phyloP scores from a whole-genome alignment of 35 echinoderm and acorn worm genomes.

The Anneissia japonica region DNA sequence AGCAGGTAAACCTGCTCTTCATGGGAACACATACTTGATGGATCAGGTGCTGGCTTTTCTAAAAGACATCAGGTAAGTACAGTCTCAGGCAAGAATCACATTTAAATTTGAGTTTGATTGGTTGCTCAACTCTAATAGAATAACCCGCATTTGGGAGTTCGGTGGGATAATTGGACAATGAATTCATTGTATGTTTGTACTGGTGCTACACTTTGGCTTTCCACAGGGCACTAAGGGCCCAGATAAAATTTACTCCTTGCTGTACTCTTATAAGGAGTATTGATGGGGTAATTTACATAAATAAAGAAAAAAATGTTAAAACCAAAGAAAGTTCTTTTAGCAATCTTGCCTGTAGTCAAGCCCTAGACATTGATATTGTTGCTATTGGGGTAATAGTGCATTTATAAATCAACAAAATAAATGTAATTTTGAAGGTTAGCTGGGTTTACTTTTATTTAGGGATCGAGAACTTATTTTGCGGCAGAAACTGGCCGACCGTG shows the following conservation, averaged over 20 bases:
- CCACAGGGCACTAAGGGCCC: too few species aligned
- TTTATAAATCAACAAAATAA: not conserved
- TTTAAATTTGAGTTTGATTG: too few species aligned
- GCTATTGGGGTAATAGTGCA: not conserved
- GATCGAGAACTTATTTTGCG: conserved; percentile 55
- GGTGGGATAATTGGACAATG: too few species aligned
- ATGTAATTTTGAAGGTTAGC: not conserved
- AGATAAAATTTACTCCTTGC: too few species aligned
- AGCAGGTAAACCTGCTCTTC: conserved; percentile 17
- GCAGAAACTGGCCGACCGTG: conserved; percentile 19
- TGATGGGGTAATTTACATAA: too few species aligned
- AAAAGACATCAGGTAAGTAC: conserved; percentile 29
- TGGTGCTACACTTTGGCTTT: too few species aligned
- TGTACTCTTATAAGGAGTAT: too few species aligned
- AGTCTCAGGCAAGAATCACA: not conserved
- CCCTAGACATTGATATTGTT: not conserved
- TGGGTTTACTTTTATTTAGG: conserved; percentile 15
- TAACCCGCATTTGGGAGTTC: too few species aligned
- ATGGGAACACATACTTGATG: conserved; percentile 20
- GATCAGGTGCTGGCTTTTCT: conserved; percentile 26
- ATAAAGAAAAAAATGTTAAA: too few species aligned
- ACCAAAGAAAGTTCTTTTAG: too few species aligned
- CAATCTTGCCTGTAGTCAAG: not conserved
- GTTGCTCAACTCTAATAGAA: too few species aligned
- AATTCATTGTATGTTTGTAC: too few species aligned